phyloP scores from a whole-genome alignment of 2,888 invertebrate genomes.

The Atrina japonica region DNA sequence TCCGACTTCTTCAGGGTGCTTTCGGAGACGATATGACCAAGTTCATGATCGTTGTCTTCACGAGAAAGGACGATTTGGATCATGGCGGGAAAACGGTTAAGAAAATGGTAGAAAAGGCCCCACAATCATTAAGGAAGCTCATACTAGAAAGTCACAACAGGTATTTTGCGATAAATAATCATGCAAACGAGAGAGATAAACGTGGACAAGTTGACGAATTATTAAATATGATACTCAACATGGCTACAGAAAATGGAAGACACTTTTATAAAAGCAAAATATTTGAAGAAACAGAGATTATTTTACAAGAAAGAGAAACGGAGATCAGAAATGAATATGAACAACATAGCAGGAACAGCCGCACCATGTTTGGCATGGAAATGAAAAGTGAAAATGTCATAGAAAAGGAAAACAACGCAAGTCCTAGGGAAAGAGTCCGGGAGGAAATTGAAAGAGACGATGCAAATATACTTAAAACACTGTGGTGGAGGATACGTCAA shows the following conservation, averaged over 20 bases:
- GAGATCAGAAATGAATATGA: slow-evolving; percentile 27
- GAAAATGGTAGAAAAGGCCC: slow-evolving; percentile 3
- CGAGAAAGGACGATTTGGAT: slow-evolving; percentile 7
- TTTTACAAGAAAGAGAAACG: neutral
- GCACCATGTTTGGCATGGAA: slow-evolving; percentile 3
- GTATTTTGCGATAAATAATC: slow-evolving; percentile 10
- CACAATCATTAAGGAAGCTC: neutral
- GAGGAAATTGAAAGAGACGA: slow-evolving; percentile 26
- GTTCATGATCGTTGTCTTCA: slow-evolving; percentile 16
- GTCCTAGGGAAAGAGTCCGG: slow-evolving; percentile 20
- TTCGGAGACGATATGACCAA: slow-evolving; percentile 20
- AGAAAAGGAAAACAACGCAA: slow-evolving; percentile 2
- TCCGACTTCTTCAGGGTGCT: slow-evolving; percentile 1
- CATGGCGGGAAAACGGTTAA: neutral
- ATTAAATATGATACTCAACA: neutral
- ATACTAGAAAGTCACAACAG: slow-evolving; percentile 5
- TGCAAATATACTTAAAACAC: slow-evolving; percentile 5
- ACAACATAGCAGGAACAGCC: too few relatives aligned
- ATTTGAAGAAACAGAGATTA: slow-evolving; percentile 5
- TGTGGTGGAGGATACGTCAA: slow-evolving; percentile 16
- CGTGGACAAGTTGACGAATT: slow-evolving; percentile 1
- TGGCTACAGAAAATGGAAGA: neutral
- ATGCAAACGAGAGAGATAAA: slow-evolving; percentile 6
- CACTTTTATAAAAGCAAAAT: slow-evolving; percentile 6
- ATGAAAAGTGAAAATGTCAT: neutral